phyloP scores from a whole-genome alignment of 2,888 invertebrate species.

The Sphecodes monilicornis region DNA sequence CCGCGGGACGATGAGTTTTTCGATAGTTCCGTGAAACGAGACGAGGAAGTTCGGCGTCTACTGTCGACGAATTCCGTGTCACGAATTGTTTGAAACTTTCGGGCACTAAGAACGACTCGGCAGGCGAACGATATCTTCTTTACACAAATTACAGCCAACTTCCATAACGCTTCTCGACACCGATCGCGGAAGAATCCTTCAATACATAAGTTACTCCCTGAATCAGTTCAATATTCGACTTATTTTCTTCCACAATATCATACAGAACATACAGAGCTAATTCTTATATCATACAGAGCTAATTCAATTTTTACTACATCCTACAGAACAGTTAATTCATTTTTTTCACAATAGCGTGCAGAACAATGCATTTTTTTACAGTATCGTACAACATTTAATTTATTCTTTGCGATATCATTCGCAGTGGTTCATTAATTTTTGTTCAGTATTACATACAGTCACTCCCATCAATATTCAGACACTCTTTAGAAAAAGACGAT shows the following conservation, averaged over 20 bases:
- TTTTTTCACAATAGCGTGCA: neutral
- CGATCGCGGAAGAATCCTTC: neutral
- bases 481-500: too few relatives aligned
- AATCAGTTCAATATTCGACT: neutral
- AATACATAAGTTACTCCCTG: neutral
- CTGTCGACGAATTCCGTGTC: conserved; percentile 12
- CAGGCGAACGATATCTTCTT: conserved; percentile 3
- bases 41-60: conserved; percentile 45
- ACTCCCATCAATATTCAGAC: too few relatives aligned
- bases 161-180: neutral
- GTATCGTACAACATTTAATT: neutral
- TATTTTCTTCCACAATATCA: neutral
- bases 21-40: conserved; percentile 62
- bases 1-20: conserved; percentile 58
- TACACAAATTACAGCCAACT: conserved; percentile 3
- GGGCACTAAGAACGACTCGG: conserved; percentile 21
- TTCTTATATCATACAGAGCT: neutral
- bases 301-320: neutral
- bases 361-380: too few relatives aligned
- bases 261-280: too few relatives aligned
- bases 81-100: conserved; percentile 35
- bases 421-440: neutral
- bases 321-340: neutral
- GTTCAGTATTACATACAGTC: too few relatives aligned
- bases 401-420: neutral